phyloP scores from a whole-genome alignment of 2,888 invertebrate genomes.

The Drosophila heteroneura region DNA sequence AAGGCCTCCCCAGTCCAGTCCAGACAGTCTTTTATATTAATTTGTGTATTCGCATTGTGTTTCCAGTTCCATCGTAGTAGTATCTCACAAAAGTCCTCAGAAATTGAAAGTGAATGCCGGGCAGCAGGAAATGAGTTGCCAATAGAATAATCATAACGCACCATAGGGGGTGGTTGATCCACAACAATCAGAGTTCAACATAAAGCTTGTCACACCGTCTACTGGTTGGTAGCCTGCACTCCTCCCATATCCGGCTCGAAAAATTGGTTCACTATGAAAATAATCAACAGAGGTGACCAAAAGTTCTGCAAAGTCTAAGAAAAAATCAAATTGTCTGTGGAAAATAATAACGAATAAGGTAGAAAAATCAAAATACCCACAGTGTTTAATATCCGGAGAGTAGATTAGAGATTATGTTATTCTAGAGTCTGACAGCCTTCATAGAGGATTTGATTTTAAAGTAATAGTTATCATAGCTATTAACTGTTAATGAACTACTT shows the following conservation, averaged over 20 bases:
- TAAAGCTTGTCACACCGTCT: slow-evolving; percentile 10
- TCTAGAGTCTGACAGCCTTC: not conserved
- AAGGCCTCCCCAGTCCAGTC: slow-evolving; percentile 56
- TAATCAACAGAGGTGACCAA: not conserved
- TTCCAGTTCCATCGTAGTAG: slow-evolving; percentile 2
- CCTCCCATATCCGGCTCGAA: slow-evolving; percentile 35
- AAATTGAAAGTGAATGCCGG: slow-evolving; percentile 77
- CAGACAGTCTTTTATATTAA: slow-evolving; percentile 73
- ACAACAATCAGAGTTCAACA: slow-evolving; percentile 9
- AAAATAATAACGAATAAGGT: not conserved
- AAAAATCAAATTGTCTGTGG: not conserved
- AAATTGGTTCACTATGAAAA: slow-evolving; percentile 2
- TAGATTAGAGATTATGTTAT: not conserved
- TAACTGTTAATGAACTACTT: not conserved
- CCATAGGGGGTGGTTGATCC: slow-evolving; percentile 71
- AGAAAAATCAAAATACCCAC: not conserved
- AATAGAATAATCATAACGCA: slow-evolving; percentile 76
- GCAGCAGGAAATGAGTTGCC: slow-evolving; percentile 79
- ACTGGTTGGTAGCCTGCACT: slow-evolving; percentile 12
- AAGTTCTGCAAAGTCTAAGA: not conserved
- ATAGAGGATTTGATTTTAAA: not conserved
- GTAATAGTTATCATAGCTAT: not conserved
- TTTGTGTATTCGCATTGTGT: slow-evolving; percentile 63
- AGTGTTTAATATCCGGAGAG: not conserved
- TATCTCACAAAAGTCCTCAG: slow-evolving; percentile 42